Evolutionary conservation across 2,888 invertebrate genomes (phyloP).

Genomic region (Mesorhabditis spiculigera): DNA sequence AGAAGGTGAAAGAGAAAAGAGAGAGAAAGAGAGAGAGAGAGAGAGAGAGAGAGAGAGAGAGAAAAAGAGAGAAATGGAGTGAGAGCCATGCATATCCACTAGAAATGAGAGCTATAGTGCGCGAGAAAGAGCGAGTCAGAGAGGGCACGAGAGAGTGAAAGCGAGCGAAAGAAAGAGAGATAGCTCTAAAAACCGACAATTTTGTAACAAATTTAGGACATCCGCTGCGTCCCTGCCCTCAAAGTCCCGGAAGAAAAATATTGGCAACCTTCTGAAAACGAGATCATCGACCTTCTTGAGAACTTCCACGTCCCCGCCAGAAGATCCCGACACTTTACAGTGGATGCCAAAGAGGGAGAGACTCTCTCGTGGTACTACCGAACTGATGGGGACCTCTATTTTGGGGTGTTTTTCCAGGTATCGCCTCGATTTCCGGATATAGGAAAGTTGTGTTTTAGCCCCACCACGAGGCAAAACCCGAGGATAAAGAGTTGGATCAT

Average conservation of each 20-base stretch:
- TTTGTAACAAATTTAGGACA: slow-evolving; percentile 28
- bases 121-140: too few species aligned
- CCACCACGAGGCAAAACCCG: slow-evolving; percentile 18
- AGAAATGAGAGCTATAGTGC: too few species aligned
- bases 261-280: slow-evolving; percentile 41
- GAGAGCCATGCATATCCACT: too few species aligned
- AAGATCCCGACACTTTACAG: slow-evolving; percentile 36
- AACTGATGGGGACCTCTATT: slow-evolving; percentile 56
- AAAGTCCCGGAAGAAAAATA: slow-evolving; percentile 37
- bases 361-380: slow-evolving; percentile 54
- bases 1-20: too few species aligned
- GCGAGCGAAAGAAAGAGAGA: not conserved
- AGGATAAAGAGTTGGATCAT: slow-evolving; percentile 33
- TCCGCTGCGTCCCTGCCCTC: slow-evolving; percentile 48
- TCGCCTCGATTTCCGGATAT: too few species aligned
- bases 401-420: slow-evolving; percentile 52
- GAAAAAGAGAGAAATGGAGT: too few species aligned
- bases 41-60: not conserved
- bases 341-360: slow-evolving; percentile 36
- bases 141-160: too few species aligned
- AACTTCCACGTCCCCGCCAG: slow-evolving; percentile 45
- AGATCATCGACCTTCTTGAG: slow-evolving; percentile 43
- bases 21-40: not conserved
- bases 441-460: too few species aligned
- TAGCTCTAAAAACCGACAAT: not conserved